These are phyloP conservation scores for Luscinia luscinia DNA, from an alignment of 2,797 vertebrate species.

Conservation along the genomic window DNA sequence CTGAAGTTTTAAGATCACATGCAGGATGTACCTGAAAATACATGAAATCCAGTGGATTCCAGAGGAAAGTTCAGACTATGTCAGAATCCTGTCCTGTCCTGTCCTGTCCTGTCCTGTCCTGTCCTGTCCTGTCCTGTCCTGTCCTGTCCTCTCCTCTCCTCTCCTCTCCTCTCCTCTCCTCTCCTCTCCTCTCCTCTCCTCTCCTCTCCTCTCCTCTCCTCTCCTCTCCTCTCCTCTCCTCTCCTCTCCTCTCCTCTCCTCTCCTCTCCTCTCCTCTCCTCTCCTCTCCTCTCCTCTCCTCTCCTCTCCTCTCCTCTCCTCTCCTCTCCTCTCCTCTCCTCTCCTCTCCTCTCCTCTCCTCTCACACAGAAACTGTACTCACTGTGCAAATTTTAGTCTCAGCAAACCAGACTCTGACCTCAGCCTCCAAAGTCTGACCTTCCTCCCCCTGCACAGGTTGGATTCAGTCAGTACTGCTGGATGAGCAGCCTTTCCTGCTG, in stretches of 20 bases:
- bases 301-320: not conserved
- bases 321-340: too few relatives aligned
- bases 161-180: too few relatives aligned
- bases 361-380: too few relatives aligned
- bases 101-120: not conserved
- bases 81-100: not conserved
- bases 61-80: not conserved
- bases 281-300: not conserved
- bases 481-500: not conserved
- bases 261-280: not conserved
- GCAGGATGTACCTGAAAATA: not conserved
- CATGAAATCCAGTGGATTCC: not conserved
- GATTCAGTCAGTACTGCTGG: not conserved
- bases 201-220: too few relatives aligned
- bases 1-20: not conserved
- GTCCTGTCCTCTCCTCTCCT: too few relatives aligned
- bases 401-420: too few relatives aligned
- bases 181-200: too few relatives aligned
- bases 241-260: too few relatives aligned
- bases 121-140: too few relatives aligned
- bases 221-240: too few relatives aligned
- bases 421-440: too few relatives aligned
- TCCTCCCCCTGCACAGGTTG: not conserved
- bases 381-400: too few relatives aligned
- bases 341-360: not conserved